These are phyloP conservation scores for Glaucopsyche alexis DNA, from an alignment of 2,888 invertebrate species.

Conservation along the genomic window DNA sequence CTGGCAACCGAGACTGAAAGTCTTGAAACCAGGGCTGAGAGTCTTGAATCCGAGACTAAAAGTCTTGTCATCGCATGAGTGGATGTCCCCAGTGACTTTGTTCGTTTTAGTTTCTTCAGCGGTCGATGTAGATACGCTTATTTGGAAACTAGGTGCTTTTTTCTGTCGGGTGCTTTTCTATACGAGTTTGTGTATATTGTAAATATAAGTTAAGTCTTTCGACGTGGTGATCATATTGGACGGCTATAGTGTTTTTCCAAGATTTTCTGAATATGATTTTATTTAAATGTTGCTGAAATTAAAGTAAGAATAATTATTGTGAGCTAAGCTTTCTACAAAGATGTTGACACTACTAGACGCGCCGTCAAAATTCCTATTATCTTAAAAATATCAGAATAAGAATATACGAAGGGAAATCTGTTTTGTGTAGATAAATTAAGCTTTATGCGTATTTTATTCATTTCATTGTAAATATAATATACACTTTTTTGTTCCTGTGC, in stretches of 20 bases:
- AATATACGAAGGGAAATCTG: background rate
- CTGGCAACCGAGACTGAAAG: background rate
- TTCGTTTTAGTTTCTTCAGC: conserved; percentile 53
- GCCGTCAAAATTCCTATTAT: background rate
- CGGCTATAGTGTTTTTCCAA: conserved; percentile 31
- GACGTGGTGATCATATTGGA: conserved; percentile 44
- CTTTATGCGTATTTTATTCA: background rate
- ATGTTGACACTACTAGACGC: background rate
- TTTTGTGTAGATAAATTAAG: background rate
- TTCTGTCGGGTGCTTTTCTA: conserved; percentile 76
- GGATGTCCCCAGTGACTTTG: conserved; percentile 58
- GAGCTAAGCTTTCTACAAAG: background rate
- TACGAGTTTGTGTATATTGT: conserved; percentile 74
- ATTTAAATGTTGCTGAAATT: background rate
- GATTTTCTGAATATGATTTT: conserved; percentile 5
- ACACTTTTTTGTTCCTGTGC: background rate
- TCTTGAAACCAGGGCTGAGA: conserved; percentile 6
- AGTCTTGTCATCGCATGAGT: conserved; percentile 17
- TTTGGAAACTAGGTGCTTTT: conserved; percentile 78
- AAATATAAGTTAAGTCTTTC: conserved; percentile 71
- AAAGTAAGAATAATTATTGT: background rate
- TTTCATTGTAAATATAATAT: conserved; percentile 9
- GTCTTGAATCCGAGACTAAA: background rate
- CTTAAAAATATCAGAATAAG: background rate
- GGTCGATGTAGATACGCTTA: conserved; percentile 64